Evolutionary conservation across 92 coral and sea anemone genomes (phyloP), one percentile per base, ranked within the genome.

Genomic region (Porites rus): DNA sequence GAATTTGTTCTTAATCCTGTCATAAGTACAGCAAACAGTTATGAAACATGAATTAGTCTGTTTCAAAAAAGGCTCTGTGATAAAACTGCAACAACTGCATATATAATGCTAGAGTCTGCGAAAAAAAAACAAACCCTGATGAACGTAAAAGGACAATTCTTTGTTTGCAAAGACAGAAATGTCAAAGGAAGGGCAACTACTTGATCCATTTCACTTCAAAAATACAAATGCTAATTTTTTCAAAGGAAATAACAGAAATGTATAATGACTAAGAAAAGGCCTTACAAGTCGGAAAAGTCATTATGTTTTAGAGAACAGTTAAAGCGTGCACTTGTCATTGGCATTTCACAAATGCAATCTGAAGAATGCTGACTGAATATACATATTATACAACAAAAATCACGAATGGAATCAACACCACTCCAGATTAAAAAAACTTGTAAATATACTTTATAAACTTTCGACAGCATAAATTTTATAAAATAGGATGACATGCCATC

Each of bases 341-440:
- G 86, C 77, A 81, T 81, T 53, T 63, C 77, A 56, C 69, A 28
- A 69, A 81, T 81, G 77, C 69, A 81, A 81, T 81, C 28, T 81
- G 19, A 81, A 59, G 86, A 81, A 81, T 81, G 86, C 69, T 58
- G 77, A 38, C 38, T 56, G 65, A 56, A 58, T 22, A 31, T 16
- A 38, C 4, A 56, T 52, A 1, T 52, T 31, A 69, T 18, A 31
- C 50, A 70, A 38, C 46, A 38, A 38, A 31, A 56, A 13, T 31
- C 76, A 81, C 19, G 52, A 1, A 69, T 8, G 20, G 69, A 28
- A 70, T 13, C 38, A 69, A 62, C 31, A 70, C 24, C 64, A 53
- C 28, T 13, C 51, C 10, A 13, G 38, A 70, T 28, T 56, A 7
- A 73, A 28, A 46, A 52, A 74, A 19, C 7, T 56, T 16, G 66